Evolutionary conservation across 2,888 invertebrate genomes (phyloP).

Genomic region (Phyto melanocephala): DNA sequence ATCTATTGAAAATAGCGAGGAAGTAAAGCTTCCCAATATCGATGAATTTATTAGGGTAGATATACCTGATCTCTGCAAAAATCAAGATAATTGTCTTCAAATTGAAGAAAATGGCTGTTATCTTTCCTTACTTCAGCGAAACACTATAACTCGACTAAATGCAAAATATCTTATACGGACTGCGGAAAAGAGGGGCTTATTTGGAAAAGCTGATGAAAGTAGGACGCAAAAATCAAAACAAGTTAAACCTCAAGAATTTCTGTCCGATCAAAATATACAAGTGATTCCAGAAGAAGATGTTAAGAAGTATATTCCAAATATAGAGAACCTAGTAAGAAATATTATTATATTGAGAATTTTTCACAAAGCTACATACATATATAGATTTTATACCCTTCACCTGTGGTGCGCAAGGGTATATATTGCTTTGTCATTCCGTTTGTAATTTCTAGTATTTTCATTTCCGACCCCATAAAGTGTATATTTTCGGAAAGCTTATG

Average conservation of each 20-base stretch:
- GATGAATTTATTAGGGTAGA: slow-evolving; percentile 83
- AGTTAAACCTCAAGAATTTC: slow-evolving; percentile 74
- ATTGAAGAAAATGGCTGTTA: slow-evolving; percentile 81
- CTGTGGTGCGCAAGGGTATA: too few species aligned
- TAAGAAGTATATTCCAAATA: slow-evolving; percentile 22
- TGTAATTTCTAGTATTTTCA: too few species aligned
- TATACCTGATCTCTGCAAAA: slow-evolving; percentile 82
- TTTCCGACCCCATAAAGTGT: too few species aligned
- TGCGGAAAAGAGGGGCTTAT: slow-evolving; percentile 89
- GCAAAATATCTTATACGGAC: slow-evolving; percentile 91
- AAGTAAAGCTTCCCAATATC: slow-evolving; percentile 71
- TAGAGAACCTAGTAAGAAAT: slow-evolving; percentile 52
- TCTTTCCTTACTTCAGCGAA: slow-evolving; percentile 82
- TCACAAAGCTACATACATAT: too few species aligned
- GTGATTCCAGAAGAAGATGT: background rate
- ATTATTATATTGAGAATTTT: too few species aligned
- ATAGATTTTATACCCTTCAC: too few species aligned
- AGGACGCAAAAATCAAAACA: slow-evolving; percentile 76
- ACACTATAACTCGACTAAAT: slow-evolving; percentile 85
- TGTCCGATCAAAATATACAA: slow-evolving; percentile 5
- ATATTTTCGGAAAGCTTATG: too few species aligned
- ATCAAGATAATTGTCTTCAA: slow-evolving; percentile 79
- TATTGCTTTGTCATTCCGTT: too few species aligned
- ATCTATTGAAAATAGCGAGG: slow-evolving; percentile 48
- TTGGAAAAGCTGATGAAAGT: slow-evolving; percentile 81